Evolutionary conservation across 2,113 vertebrate genomes (phyloP).

Genomic region (Callipepla californica): DNA sequence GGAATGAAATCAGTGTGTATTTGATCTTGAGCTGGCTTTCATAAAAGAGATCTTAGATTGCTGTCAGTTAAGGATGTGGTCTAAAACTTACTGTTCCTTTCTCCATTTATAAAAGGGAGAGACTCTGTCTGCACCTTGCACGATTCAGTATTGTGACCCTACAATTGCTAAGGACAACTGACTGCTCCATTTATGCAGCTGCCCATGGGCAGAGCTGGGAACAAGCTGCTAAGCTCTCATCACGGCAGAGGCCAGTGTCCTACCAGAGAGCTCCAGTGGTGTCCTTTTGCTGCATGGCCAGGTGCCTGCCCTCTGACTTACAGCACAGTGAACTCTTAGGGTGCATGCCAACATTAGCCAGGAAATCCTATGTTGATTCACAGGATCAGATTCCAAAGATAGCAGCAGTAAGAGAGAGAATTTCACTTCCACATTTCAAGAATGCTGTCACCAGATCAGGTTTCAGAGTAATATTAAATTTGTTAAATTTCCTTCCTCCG

Average conservation of each 20-base stretch:
- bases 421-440: neutral
- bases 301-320: neutral
- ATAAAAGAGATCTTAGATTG: slow-evolving; percentile 55
- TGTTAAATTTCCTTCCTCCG: neutral
- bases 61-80: slow-evolving; percentile 30
- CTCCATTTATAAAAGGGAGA: neutral
- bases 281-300: neutral
- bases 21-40: slow-evolving; percentile 62
- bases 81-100: neutral
- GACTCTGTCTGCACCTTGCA: neutral
- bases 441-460: neutral
- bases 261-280: neutral
- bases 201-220: accelerated
- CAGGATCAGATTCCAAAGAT: neutral
- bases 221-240: neutral
- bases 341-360: neutral
- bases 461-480: neutral
- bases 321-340: neutral
- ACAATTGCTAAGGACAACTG: neutral
- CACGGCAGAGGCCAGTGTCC: neutral
- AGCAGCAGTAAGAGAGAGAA: neutral
- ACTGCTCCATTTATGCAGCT: neutral
- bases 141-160: neutral
- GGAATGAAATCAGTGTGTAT: slow-evolving; percentile 54
- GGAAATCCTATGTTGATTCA: neutral